Base-by-base conservation (phyloP, 2,797 vertebrate genomes). In the Tangara arthus region DNA sequence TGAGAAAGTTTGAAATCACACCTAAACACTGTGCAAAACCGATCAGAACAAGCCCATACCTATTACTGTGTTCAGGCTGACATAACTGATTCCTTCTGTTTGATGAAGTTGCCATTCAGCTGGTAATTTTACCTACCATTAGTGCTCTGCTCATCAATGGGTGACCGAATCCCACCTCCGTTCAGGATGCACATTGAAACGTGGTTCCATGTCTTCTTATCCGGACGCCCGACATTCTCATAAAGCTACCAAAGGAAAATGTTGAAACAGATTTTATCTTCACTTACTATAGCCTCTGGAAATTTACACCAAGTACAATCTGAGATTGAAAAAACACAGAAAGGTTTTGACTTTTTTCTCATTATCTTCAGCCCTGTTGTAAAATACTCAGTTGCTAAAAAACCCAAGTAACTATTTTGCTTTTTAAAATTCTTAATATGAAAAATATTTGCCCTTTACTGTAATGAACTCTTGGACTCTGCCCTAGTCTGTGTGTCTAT, bases 161-260 rank as follows among this genome's bases (percentile, higher is more conserved):
- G 97, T 2, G 97, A 87, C 9, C 99, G 98, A 85, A 99, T 97
- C 57, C 97, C 98, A 3, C 99, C 99, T 46, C 98, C 98, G 12
- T 99, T 99, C 24, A 98, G 37, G 94, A 99, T 98, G 97, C 98
- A 98, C 97, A 98, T 97, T 30, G 98, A 98, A 82, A 99, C 98
- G 0, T 99, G 98, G 97, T 98, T 99, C 99, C 99, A 99, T 17
- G 95, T 97, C 26, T 86, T 75, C 4, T 96, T 97, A 64, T 98
- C 98, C 0, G 98, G 94, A 57, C 46, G 94, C 71, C 97, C 72
- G 9, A 99, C 89, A 60, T 98, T 98, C 97, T 98, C 98, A 93
- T 98, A 96, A 53, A 99, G 96, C 99, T 99, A 92, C 34, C 94
- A 92, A 64, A 69, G 79, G 24, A 90, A 81, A 90, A 82, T 2